Percentiles rank a stretch among this genome's conserved stretches.
Evolutionary conservation across 2,797 vertebrate species (phyloP).

Genomic region (Mus spretus): DNA sequence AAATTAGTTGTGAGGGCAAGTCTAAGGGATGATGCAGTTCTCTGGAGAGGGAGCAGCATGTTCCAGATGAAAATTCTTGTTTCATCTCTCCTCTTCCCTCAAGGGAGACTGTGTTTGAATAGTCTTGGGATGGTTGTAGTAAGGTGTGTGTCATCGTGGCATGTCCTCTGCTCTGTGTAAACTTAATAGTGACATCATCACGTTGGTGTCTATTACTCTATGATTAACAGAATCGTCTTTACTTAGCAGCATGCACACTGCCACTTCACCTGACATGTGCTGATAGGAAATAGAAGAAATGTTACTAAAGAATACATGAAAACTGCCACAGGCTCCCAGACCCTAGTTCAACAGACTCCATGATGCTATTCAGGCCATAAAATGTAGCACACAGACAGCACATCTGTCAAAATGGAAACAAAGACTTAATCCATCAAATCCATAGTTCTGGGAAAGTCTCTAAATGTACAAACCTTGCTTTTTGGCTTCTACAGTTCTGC

Average conservation of each 20-base stretch:
- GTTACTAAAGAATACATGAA: not conserved
- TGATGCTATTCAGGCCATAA: not conserved
- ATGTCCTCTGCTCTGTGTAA: slow-evolving; percentile 93
- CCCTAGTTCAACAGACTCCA: not conserved
- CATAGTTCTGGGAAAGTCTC: not conserved
- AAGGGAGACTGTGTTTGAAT: slow-evolving; percentile 88
- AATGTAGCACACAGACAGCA: not conserved
- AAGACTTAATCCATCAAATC: not conserved
- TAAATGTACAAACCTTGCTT: not conserved
- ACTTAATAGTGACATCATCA: not conserved
- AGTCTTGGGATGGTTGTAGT: slow-evolving; percentile 93
- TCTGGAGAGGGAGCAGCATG: slow-evolving; percentile 93
- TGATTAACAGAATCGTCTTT: slow-evolving; percentile 93
- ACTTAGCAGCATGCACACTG: slow-evolving; percentile 92
- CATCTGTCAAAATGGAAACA: not conserved
- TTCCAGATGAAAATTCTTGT: slow-evolving; percentile 90
- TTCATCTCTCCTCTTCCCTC: slow-evolving; percentile 83
- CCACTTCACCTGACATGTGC: slow-evolving; percentile 91
- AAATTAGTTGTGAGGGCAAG: slow-evolving; percentile 66
- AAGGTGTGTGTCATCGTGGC: slow-evolving; percentile 94
- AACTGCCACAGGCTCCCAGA: not conserved
- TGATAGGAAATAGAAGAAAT: slow-evolving; percentile 85
- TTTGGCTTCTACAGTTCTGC: not conserved
- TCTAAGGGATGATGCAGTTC: slow-evolving; percentile 92
- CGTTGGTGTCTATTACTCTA: slow-evolving; percentile 92